Percentiles rank a stretch among this genome's conserved stretches.
phyloP scores from a whole-genome alignment of 92 coral and sea anemone genomes.

The Diadumene lineata region DNA sequence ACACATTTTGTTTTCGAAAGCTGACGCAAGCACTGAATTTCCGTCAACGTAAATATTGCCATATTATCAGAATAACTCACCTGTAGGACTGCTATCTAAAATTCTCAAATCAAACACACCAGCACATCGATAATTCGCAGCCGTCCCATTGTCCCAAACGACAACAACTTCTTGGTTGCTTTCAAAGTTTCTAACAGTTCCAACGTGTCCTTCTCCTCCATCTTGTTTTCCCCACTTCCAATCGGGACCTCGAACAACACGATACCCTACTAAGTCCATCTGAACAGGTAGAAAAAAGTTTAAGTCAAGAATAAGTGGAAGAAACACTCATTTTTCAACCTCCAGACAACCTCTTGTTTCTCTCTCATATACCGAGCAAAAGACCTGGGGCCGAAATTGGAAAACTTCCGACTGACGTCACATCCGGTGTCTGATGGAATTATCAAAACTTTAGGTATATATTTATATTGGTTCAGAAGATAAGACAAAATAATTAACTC shows the following conservation, averaged over 20 bases:
- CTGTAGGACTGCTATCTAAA: slow-evolving; percentile 92
- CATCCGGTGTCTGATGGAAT: too few relatives aligned
- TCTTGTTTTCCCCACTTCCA: slow-evolving; percentile 99
- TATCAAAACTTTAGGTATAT: too few relatives aligned
- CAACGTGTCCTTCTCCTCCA: slow-evolving; percentile 99
- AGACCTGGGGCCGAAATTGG: slow-evolving; percentile 27
- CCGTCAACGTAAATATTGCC: neutral
- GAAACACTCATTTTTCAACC: neutral
- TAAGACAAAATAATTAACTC: too few relatives aligned
- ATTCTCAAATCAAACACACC: slow-evolving; percentile 88
- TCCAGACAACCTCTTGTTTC: slow-evolving; percentile 13
- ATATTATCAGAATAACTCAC: slow-evolving; percentile 37
- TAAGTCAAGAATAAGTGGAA: neutral
- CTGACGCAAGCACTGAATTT: neutral
- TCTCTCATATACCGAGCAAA: neutral
- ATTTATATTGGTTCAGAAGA: too few relatives aligned
- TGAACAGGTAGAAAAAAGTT: slow-evolving; percentile 15
- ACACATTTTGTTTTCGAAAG: neutral
- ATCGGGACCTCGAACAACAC: slow-evolving; percentile 99
- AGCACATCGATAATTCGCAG: slow-evolving; percentile 96
- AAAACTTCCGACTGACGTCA: slow-evolving; percentile 20
- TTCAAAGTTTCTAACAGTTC: slow-evolving; percentile 95
- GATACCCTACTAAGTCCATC: slow-evolving; percentile 96
- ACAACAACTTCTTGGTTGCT: slow-evolving; percentile 98
- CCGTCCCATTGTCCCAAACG: slow-evolving; percentile 99